phyloP scores from a whole-genome alignment of 2,797 vertebrate genomes.

The Tympanoctomys barrerae region DNA sequence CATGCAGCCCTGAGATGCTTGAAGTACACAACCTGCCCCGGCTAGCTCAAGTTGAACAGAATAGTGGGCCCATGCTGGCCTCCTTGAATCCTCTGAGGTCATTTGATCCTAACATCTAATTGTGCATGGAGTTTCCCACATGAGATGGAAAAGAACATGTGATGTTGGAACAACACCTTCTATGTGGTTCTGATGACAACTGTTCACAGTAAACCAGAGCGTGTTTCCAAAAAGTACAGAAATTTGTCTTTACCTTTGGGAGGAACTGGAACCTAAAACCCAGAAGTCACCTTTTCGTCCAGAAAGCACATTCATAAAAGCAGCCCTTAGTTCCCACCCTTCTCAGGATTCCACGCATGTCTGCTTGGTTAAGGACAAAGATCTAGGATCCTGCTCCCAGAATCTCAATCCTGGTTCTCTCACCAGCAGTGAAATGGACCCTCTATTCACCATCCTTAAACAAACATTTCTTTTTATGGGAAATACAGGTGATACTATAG shows the following conservation, averaged over 20 bases:
- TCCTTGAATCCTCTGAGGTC: background rate
- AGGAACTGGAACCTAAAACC: background rate
- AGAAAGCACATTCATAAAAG: background rate
- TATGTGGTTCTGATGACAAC: background rate
- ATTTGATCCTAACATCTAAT: background rate
- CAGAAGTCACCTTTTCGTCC: background rate
- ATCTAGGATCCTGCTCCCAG: background rate
- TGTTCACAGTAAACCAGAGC: background rate
- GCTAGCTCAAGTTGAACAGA: slow-evolving; percentile 7
- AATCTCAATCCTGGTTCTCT: background rate
- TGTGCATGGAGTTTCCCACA: background rate
- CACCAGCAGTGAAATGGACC: background rate
- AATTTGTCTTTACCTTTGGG: background rate
- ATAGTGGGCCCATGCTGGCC: background rate
- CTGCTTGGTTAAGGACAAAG: background rate
- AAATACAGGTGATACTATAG: background rate
- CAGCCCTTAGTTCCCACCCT: rapidly evolving
- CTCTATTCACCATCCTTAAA: background rate
- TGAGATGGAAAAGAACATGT: background rate
- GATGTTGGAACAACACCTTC: background rate
- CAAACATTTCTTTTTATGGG: background rate
- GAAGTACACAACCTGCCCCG: slow-evolving; percentile 50
- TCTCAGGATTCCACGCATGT: background rate
- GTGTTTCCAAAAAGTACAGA: background rate
- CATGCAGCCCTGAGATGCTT: background rate